These are phyloP conservation scores for Idaea biselata DNA, from an alignment of 2,888 invertebrate species.

Conservation along the genomic window DNA sequence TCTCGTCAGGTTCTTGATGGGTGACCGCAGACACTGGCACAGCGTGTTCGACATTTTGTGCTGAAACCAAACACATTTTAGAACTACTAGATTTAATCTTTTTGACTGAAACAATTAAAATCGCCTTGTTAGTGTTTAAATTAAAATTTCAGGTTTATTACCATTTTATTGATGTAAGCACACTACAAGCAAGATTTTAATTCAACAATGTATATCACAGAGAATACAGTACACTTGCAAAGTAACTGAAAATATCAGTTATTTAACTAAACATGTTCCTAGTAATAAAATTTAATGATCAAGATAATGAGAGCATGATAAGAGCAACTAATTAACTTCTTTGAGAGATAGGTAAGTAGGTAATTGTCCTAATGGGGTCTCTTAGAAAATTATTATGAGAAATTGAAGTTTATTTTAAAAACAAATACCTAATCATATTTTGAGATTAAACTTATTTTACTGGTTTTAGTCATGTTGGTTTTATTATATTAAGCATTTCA, in stretches of 20 bases:
- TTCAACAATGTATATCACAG: neutral
- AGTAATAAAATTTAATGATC: slow-evolving; percentile 2
- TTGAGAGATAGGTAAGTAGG: neutral
- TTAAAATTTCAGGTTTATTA: neutral
- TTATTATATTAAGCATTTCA: no score
- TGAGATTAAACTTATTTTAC: no score
- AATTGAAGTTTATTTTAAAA: no score
- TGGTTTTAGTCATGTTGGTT: no score
- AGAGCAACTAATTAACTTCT: neutral
- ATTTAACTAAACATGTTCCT: neutral
- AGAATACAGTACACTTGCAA: neutral
- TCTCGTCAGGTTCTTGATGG: slow-evolving; percentile 53
- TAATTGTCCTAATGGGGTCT: neutral
- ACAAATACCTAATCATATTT: no score
- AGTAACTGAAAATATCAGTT: neutral
- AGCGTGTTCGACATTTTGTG: slow-evolving; percentile 64
- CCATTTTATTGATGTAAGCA: neutral
- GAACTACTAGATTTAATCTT: no score
- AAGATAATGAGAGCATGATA: slow-evolving; percentile 5
- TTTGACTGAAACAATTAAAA: no score
- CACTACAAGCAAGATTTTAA: neutral
- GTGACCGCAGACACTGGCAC: slow-evolving; percentile 63
- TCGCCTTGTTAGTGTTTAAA: no score
- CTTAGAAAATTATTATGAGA: neutral
- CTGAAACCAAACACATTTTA: neutral